phyloP scores from a whole-genome alignment of 2,113 vertebrate species.

The Erpornis zantholeuca region DNA sequence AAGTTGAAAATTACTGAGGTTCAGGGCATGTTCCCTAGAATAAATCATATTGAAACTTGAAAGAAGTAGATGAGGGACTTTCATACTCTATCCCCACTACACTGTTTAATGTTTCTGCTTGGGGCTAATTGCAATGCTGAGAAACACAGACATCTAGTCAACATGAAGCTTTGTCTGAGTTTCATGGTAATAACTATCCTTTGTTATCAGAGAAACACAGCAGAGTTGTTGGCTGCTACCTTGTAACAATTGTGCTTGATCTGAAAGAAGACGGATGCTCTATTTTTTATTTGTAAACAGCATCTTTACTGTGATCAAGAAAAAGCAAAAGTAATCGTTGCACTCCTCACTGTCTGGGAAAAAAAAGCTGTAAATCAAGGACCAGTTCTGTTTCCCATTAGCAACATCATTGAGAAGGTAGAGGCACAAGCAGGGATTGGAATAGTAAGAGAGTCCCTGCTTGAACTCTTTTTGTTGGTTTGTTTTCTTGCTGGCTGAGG shows the following conservation, averaged over 20 bases:
- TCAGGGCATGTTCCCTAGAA: not conserved
- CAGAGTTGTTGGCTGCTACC: not conserved
- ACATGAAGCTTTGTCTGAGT: not conserved
- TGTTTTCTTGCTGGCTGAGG: not conserved
- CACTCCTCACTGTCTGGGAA: not conserved
- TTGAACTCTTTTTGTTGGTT: not conserved
- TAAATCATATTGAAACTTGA: not conserved
- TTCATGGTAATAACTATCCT: not conserved
- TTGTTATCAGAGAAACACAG: not conserved
- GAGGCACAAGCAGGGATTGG: not conserved
- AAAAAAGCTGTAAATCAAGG: not conserved
- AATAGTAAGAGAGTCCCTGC: not conserved
- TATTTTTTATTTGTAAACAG: slow-evolving; percentile 4
- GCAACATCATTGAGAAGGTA: not conserved
- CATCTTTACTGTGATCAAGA: not conserved
- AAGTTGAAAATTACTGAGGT: not conserved
- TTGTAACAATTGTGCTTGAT: not conserved
- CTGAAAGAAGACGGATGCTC: not conserved
- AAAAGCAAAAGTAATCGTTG: not conserved
- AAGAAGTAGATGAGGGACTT: not conserved
- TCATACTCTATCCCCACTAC: not conserved
- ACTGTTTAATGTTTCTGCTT: not conserved
- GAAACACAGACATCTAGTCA: slow-evolving; percentile 17
- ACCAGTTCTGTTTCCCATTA: not conserved
- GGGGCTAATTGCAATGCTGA: not conserved